Conservation (phyloP, 2,797 vertebrate genomes). For the Streptopelia turtur region DNA sequence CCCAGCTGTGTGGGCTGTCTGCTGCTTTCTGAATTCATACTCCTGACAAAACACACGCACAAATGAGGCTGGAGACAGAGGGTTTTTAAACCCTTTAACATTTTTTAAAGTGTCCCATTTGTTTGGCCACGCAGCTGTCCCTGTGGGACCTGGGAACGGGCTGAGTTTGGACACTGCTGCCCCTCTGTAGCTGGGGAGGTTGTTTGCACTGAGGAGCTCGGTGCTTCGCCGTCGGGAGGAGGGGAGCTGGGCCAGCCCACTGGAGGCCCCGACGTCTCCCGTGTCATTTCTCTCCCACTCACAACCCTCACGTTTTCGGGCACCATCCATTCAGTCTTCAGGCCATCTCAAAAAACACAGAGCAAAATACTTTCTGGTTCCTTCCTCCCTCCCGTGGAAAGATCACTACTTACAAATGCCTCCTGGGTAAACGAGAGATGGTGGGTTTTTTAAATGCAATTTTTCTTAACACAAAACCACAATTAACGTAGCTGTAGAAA, state of each 20-base stretch:
- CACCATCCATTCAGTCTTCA: not conserved
- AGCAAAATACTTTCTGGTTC: not conserved
- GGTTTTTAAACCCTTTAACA: no score
- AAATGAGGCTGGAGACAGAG: no score
- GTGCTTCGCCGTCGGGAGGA: not conserved
- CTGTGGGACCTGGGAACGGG: not conserved
- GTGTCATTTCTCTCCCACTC: not conserved
- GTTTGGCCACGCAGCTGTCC: fast-evolving
- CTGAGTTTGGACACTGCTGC: not conserved
- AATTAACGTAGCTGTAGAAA: not conserved
- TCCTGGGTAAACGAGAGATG: not conserved
- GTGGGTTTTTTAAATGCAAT: not conserved
- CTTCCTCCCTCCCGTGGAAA: not conserved
- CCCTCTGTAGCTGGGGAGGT: not conserved
- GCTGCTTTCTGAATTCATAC: not conserved
- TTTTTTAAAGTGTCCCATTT: not conserved
- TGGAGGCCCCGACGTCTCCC: not conserved
- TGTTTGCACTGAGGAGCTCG: not conserved
- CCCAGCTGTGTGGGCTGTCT: not conserved
- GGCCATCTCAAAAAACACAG: not conserved
- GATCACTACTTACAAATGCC: not conserved
- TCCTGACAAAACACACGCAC: fast-evolving
- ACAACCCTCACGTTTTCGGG: not conserved
- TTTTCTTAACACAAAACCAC: not conserved
- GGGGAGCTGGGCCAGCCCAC: not conserved